Evolutionary conservation across 1,140 invertebrate genomes (phyloP).

Genomic region (Brachionus koreanus): DNA sequence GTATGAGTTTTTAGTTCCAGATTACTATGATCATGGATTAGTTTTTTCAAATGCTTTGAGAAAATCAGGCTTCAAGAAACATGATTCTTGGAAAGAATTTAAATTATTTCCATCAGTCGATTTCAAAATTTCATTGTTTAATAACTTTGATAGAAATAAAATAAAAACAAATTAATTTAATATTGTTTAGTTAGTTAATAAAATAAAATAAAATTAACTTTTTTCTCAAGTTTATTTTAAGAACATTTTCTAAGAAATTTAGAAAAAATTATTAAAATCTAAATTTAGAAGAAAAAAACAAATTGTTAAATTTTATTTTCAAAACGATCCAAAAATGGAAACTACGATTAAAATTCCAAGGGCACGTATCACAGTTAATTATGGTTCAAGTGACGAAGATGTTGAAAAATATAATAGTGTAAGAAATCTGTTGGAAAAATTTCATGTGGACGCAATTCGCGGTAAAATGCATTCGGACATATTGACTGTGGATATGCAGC

Average conservation of each 20-base stretch:
- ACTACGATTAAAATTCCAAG: neutral
- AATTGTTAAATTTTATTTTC: neutral
- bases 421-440: neutral
- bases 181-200: neutral
- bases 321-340: neutral
- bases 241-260: neutral
- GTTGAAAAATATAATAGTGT: neutral
- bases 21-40: slow-evolving; percentile 33
- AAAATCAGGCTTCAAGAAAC: slow-evolving; percentile 2
- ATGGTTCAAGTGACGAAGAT: neutral
- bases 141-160: neutral
- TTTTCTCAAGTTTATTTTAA: neutral
- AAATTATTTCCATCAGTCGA: slow-evolving; percentile 31
- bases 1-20: slow-evolving; percentile 7
- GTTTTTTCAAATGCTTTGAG: neutral
- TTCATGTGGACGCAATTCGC: neutral
- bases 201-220: neutral
- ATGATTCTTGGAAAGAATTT: slow-evolving; percentile 28
- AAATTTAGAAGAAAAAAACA: neutral
- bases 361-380: neutral
- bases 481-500: neutral
- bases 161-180: neutral
- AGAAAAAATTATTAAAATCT: neutral
- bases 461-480: slow-evolving; percentile 11
- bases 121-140: slow-evolving; percentile 22